Conservation (phyloP, 1,140 invertebrate genomes). For the Ooceraea biroi region DNA sequence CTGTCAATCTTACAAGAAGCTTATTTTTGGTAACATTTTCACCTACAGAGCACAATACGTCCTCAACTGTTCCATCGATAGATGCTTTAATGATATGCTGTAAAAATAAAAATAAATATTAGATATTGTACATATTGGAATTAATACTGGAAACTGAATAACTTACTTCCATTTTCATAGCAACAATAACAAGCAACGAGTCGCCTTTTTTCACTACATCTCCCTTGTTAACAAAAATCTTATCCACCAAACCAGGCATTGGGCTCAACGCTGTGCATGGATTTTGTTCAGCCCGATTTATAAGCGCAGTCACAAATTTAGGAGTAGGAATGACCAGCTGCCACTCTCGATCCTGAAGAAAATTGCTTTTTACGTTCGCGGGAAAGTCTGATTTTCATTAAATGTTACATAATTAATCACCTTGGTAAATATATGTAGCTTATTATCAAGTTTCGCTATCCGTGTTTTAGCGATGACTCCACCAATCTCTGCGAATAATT, state of each 20-base stretch:
- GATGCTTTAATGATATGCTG: conserved; percentile 95
- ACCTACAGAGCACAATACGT: conserved; percentile 91
- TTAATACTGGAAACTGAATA: conserved; percentile 3
- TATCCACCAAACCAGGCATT: conserved; percentile 98
- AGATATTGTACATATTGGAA: neutral
- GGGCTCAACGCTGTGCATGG: conserved; percentile 91
- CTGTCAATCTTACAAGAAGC: conserved; percentile 86
- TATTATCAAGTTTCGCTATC: conserved; percentile 85
- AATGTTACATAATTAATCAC: conserved; percentile 79
- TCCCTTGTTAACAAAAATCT: conserved; percentile 93
- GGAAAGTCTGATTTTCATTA: neutral
- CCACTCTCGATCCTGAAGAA: conserved; percentile 86
- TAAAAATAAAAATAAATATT: conserved; percentile 77
- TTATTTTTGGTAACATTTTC: conserved; percentile 94
- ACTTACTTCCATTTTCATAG: conserved; percentile 99
- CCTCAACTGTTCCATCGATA: conserved; percentile 91
- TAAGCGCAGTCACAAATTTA: conserved; percentile 85
- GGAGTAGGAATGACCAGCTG: conserved; percentile 85
- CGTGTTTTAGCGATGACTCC: conserved; percentile 83
- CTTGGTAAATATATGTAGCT: conserved; percentile 88
- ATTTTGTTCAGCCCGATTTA: conserved; percentile 66
- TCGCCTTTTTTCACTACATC: conserved; percentile 93
- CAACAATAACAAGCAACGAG: conserved; percentile 95
- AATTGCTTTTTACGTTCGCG: neutral
- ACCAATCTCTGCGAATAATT: conserved; percentile 79